Conservation (phyloP, 2,797 vertebrate genomes). For the Garrulus glandarius region DNA sequence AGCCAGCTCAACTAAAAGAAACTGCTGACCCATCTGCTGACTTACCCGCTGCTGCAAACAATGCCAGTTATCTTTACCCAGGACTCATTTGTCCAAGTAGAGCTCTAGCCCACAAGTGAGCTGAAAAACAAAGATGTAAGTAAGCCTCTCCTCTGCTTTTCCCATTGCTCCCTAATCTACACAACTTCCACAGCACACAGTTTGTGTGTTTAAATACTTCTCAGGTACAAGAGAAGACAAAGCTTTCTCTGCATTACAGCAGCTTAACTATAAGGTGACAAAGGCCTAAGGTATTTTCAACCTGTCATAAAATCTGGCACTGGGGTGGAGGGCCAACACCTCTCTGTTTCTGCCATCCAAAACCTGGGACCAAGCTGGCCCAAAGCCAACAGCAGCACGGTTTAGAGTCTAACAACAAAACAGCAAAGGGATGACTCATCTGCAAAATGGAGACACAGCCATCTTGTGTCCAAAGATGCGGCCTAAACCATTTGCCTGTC, state of each 20-base stretch:
- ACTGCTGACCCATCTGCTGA: neutral
- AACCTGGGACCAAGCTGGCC: neutral
- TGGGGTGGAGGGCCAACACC: neutral
- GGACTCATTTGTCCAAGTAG: neutral
- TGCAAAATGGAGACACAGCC: neutral
- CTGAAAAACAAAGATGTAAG: neutral
- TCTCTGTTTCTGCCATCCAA: neutral
- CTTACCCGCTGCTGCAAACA: neutral
- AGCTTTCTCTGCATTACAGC: neutral
- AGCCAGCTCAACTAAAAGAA: slow-evolving; percentile 16
- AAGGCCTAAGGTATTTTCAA: neutral
- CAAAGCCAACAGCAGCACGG: neutral
- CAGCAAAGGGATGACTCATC: neutral
- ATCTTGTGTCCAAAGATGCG: neutral
- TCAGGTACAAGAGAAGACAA: neutral
- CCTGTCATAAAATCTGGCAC: neutral
- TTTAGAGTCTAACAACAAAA: neutral
- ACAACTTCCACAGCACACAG: neutral
- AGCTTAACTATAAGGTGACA: neutral
- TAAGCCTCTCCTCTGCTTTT: neutral
- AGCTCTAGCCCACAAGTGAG: neutral
- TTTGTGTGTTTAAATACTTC: neutral
- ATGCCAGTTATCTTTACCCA: neutral
- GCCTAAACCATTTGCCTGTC: neutral
- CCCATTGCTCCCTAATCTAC: neutral